phyloP scores from a whole-genome alignment of 2,888 invertebrate species.

The Synanthedon formicaeformis region DNA sequence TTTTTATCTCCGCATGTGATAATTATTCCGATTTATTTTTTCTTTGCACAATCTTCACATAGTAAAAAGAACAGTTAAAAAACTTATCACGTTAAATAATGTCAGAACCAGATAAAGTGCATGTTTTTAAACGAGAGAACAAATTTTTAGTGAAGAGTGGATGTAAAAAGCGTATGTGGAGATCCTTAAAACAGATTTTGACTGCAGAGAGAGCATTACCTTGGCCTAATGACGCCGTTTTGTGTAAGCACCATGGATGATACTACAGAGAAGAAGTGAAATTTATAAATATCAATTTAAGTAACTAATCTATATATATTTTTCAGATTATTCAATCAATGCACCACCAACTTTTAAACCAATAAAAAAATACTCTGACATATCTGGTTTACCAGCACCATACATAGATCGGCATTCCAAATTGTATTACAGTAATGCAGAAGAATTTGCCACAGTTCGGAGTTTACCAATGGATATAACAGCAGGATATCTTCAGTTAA shows the following conservation, averaged over 20 bases:
- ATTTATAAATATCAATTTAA: background rate
- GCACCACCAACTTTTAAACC: slow-evolving; percentile 93
- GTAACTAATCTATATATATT: slow-evolving; percentile 9
- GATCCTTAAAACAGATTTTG: slow-evolving; percentile 89
- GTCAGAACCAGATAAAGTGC: slow-evolving; percentile 38
- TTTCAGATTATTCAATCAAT: slow-evolving; percentile 86
- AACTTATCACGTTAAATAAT: slow-evolving; percentile 22
- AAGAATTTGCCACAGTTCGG: slow-evolving; percentile 88
- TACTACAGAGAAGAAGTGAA: background rate
- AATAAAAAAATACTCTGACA: slow-evolving; percentile 93
- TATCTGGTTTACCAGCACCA: slow-evolving; percentile 87
- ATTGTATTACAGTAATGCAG: slow-evolving; percentile 84
- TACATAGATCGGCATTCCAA: slow-evolving; percentile 94
- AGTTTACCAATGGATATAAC: slow-evolving; percentile 92
- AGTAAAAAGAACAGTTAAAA: no score
- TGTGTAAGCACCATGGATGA: slow-evolving; percentile 69
- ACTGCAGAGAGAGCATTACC: slow-evolving; percentile 82
- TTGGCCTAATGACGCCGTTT: slow-evolving; percentile 81
- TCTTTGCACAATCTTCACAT: no score
- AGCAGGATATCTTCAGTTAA: slow-evolving; percentile 86
- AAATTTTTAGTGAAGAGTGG: slow-evolving; percentile 70
- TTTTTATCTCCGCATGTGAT: no score
- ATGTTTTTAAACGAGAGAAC: slow-evolving; percentile 55
- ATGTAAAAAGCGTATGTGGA: slow-evolving; percentile 86
- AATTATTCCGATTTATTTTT: no score